Evolutionary conservation across 2,113 vertebrate species (phyloP).

Genomic region (Hippoglossus stenolepis): DNA sequence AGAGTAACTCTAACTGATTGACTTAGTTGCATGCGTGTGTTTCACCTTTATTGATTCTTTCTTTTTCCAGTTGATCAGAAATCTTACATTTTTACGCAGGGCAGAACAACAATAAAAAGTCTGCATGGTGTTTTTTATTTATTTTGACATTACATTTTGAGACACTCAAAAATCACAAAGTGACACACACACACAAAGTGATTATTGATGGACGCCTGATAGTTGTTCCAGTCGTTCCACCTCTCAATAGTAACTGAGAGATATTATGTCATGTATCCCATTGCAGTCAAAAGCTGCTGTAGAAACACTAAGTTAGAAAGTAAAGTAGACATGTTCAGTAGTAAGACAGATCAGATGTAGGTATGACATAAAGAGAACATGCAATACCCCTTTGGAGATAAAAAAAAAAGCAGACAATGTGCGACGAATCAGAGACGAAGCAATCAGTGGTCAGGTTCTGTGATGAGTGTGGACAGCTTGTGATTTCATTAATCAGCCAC

Average conservation of each 20-base stretch:
- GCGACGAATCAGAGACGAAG: slow-evolving; percentile 2
- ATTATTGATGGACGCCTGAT: neutral
- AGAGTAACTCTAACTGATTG: no score
- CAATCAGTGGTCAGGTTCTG: neutral
- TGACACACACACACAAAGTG: neutral
- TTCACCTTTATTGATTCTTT: no score
- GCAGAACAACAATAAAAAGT: no score
- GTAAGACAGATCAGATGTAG: neutral
- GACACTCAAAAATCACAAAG: no score
- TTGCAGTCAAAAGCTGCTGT: neutral
- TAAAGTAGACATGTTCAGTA: slow-evolving; percentile 5
- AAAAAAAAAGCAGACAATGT: neutral
- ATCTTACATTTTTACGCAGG: no score
- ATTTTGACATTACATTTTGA: neutral
- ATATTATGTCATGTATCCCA: neutral
- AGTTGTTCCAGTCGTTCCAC: neutral
- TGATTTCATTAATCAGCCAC: slow-evolving; percentile 50
- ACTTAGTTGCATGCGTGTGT: no score
- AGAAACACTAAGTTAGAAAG: neutral
- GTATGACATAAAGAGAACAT: slow-evolving; percentile 5
- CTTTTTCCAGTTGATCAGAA: no score
- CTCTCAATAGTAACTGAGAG: no score
- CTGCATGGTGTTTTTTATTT: no score
- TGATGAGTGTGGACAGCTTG: slow-evolving; percentile 20
- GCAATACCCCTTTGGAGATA: neutral